Percentiles rank a stretch among this genome's conserved stretches.
Conservation (phyloP, 2,797 vertebrate genomes). For the Xenops minutus region DNA sequence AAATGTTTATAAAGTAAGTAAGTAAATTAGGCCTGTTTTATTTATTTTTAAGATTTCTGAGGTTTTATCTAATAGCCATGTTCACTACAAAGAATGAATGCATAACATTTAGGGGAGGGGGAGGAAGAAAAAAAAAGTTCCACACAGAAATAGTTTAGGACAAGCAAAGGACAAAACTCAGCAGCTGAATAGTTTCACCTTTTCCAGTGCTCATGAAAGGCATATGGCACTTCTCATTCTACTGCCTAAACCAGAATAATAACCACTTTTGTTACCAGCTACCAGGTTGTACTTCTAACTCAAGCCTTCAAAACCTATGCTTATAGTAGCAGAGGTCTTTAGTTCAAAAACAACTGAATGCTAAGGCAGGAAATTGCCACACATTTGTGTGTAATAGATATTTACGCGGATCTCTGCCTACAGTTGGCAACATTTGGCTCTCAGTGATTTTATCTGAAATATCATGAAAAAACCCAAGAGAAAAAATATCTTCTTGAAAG, state of each 20-base stretch:
- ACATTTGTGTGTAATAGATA: background rate
- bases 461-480: background rate
- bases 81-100: background rate
- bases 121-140: rapidly evolving
- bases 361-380: background rate
- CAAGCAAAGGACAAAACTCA: background rate
- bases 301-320: background rate
- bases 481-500: background rate
- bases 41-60: background rate
- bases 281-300: background rate
- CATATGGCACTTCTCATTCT: background rate
- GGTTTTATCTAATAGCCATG: background rate
- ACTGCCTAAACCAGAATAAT: background rate
- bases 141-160: background rate
- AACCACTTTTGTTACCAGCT: background rate
- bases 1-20: background rate
- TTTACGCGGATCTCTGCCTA: background rate
- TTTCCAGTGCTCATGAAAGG: background rate
- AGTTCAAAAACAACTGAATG: background rate
- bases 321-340: background rate
- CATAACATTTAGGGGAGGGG: background rate
- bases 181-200: background rate
- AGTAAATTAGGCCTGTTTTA: background rate
- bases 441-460: background rate
- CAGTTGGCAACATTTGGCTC: background rate